Evolutionary conservation across 2,113 vertebrate species (phyloP), one percentile per base, ranked within the genome.

Genomic region (Tor tambroides): DNA sequence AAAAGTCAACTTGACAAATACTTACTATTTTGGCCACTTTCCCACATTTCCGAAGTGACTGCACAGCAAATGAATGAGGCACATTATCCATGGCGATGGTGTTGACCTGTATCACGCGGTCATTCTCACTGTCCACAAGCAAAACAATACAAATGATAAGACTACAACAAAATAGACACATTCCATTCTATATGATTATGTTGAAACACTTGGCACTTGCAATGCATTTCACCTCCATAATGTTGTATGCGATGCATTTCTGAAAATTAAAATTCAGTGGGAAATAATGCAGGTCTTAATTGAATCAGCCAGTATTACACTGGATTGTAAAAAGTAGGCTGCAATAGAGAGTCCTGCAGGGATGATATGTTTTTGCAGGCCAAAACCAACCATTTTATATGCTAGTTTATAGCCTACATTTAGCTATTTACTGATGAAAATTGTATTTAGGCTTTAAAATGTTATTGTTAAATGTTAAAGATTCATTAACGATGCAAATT

Each of bases 11-110:
- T 49, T 85, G 28, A 82, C 54, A 83, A n/a, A 61, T 32, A 97
- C 98, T 97, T 94, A 98, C 98, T 88, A 99, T 97, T 89, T 95
- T 96, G 74, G 98, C 97, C 3, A 96, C 92, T 95, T 98, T 98
- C 69, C 97, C 97, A 91, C 97, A 98, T 93, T 98, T 99, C 67
- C 97, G 96, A 84, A 99, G 95, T 77, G 97, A 96, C 72, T 99
- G 98, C 46, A 99, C 97, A 38, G 98, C 98, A 88, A 98, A 98
- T 2, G 97, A 96, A 92, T 99, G 98, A 85, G 95, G 94, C 91
- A 99, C 97, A 4, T 96, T 96, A 88, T 98, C 97, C 97, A 99
- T 98, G 3, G 96, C 86, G 85, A 96, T 96, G 85, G 96, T 93
- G 3, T 99, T 99, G 88, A 99, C 98, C 89, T 96, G 96, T 88